phyloP scores from a whole-genome alignment of 2,113 vertebrate species.

The Carassius gibelio region DNA sequence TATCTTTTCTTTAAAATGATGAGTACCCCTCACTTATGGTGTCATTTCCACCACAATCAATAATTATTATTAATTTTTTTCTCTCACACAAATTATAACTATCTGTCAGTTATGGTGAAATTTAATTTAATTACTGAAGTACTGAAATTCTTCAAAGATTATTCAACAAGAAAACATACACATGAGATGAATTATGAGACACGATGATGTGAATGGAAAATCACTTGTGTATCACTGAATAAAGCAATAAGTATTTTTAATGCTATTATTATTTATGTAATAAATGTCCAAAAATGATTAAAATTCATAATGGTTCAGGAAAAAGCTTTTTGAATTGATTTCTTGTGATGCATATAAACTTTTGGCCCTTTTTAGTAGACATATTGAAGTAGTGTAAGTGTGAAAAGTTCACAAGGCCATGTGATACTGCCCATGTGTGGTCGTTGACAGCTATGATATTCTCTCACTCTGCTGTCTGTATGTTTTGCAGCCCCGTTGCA shows the following conservation, averaged over 20 bases:
- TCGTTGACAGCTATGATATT: slow-evolving; percentile 20
- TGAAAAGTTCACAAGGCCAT: neutral
- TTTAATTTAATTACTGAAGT: no score
- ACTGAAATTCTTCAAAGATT: neutral
- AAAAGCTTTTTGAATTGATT: no score
- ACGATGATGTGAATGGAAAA: neutral
- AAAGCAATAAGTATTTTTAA: neutral
- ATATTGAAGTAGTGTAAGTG: neutral
- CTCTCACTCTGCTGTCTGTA: neutral
- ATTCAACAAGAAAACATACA: no score
- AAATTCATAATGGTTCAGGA: neutral
- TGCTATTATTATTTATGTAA: neutral
- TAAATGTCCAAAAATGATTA: neutral
- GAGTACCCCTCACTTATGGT: no score
- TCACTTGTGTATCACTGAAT: no score
- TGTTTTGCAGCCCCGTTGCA: slow-evolving; percentile 80
- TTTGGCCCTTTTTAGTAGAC: neutral
- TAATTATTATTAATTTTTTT: no score
- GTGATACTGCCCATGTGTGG: neutral
- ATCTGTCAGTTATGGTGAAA: neutral
- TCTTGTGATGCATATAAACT: neutral
- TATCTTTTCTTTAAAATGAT: no score
- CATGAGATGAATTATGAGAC: neutral
- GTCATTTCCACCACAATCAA: no score
- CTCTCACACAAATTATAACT: neutral